Percentiles rank a stretch among this genome's conserved stretches.
phyloP scores from a whole-genome alignment of 2,888 invertebrate species.

The Caenorhabditis drosophilae region DNA sequence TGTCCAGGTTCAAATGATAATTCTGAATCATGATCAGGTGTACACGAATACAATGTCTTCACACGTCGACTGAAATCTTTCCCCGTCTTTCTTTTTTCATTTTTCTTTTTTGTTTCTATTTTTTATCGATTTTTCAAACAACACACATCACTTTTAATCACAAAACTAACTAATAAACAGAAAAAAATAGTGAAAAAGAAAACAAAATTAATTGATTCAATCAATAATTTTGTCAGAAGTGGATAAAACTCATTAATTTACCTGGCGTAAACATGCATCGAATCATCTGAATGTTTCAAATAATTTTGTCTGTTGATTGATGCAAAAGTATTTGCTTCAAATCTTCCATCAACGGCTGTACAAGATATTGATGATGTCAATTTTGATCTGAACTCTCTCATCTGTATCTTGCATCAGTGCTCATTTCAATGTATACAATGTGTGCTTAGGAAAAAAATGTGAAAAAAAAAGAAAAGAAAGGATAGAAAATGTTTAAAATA shows the following conservation, averaged over 20 bases:
- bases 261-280: background rate
- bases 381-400: slow-evolving; percentile 36
- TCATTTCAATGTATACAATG: too few species aligned
- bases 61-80: slow-evolving; percentile 77
- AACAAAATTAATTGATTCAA: too few species aligned
- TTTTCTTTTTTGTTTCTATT: too few species aligned
- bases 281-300: slow-evolving; percentile 13
- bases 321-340: slow-evolving; percentile 23
- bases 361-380: slow-evolving; percentile 31
- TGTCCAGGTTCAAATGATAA: slow-evolving; percentile 97
- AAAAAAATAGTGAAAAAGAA: too few species aligned
- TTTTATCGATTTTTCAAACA: too few species aligned
- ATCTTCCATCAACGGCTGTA: slow-evolving; percentile 30
- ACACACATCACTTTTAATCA: too few species aligned
- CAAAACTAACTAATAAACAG: too few species aligned
- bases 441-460: slow-evolving; percentile 17
- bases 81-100: too few species aligned
- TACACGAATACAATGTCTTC: slow-evolving; percentile 90
- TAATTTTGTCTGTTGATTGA: slow-evolving; percentile 28
- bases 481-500: background rate
- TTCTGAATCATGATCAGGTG: slow-evolving; percentile 94
- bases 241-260: too few species aligned
- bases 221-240: background rate
- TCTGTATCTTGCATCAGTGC: too few species aligned
- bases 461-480: slow-evolving; percentile 9